A percentile compares a stretch with the other conserved stretches of the same genome.
Evolutionary conservation across 1,140 invertebrate genomes (phyloP).

Genomic region (Drosophila hydei): DNA sequence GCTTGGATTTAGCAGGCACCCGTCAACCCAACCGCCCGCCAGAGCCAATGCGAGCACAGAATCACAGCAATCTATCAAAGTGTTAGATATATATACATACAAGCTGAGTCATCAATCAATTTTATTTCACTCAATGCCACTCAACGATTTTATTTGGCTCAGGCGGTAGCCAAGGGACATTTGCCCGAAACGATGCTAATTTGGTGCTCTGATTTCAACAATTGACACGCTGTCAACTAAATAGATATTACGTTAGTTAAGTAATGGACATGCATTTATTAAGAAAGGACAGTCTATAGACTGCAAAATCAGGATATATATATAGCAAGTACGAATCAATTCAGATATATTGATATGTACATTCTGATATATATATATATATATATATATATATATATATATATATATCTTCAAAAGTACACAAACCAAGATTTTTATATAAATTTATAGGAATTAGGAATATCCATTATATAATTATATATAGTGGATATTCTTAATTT

Average conservation of each 20-base stretch:
- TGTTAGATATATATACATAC: slow-evolving; percentile 54
- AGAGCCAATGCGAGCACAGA: not conserved
- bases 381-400: no score
- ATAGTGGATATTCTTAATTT: no score
- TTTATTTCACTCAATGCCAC: slow-evolving; percentile 63
- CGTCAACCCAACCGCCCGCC: not conserved
- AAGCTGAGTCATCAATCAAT: slow-evolving; percentile 72
- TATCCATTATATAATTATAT: no score
- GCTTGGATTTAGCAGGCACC: slow-evolving; percentile 24
- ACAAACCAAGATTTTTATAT: no score
- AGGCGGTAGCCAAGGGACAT: slow-evolving; percentile 5
- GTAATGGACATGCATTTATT: not conserved
- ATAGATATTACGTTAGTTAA: not conserved
- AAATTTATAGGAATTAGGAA: no score
- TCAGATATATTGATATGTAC: no score
- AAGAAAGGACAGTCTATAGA: not conserved
- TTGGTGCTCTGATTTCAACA: slow-evolving; percentile 23
- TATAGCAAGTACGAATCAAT: no score
- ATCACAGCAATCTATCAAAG: slow-evolving; percentile 75
- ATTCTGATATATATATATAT: no score
- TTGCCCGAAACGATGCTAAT: slow-evolving; percentile 18
- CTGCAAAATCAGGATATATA: no score
- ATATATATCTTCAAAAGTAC: no score
- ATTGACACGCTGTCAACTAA: slow-evolving; percentile 20
- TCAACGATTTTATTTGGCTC: slow-evolving; percentile 51